Percentiles rank a stretch among this genome's conserved stretches.
Evolutionary conservation across 2,113 vertebrate genomes (phyloP).

Genomic region (Pomatorhinus ruficollis): DNA sequence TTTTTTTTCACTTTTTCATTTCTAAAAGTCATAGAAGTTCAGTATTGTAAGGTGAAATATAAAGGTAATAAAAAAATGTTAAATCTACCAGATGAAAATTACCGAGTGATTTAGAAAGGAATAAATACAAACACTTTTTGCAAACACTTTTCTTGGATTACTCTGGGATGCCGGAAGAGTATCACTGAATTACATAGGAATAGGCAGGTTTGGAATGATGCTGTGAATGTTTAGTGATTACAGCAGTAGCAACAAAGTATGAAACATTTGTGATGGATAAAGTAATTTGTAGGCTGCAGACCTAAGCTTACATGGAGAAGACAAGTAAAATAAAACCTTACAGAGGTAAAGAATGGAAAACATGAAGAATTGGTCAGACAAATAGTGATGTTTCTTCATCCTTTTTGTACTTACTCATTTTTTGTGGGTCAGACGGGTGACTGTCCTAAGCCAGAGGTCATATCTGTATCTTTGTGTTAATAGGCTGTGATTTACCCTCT

Average conservation of each 20-base stretch:
- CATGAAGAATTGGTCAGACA: not conserved
- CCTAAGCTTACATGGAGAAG: not conserved
- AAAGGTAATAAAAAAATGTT: not conserved
- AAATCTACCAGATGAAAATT: not conserved
- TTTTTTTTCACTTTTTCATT: not conserved
- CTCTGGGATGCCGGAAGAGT: not conserved
- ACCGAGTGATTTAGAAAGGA: not conserved
- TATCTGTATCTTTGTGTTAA: not conserved
- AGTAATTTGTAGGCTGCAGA: not conserved
- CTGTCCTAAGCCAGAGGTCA: not conserved
- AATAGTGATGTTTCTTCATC: not conserved
- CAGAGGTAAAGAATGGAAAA: not conserved
- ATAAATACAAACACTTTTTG: not conserved
- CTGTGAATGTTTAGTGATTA: not conserved
- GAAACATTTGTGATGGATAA: not conserved
- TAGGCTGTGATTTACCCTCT: not conserved
- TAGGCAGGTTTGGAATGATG: not conserved
- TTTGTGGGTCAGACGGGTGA: not conserved
- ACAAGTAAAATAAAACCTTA: not conserved
- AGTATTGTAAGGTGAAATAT: not conserved
- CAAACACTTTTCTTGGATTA: not conserved
- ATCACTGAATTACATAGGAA: not conserved
- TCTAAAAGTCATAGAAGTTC: not conserved
- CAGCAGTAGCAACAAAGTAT: not conserved
- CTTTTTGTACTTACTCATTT: not conserved